Base-by-base conservation (phyloP, 2,888 invertebrate genomes). In the Schizaphis graminum region DNA sequence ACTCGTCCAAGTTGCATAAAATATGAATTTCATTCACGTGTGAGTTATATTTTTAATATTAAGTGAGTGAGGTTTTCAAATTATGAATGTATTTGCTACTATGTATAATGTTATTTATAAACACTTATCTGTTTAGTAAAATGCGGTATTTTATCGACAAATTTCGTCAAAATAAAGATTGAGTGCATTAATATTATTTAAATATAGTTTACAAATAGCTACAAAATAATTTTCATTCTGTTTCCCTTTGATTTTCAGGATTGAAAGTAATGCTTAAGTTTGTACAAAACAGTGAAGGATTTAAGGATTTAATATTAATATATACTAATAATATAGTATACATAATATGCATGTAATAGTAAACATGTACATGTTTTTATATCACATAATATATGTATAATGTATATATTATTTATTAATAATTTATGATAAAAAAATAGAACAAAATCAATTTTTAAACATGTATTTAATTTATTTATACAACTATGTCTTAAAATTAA, bases 381-480 rank as follows among this genome's bases (percentile, higher is more conserved):
- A 77, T 35, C 11, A 21, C 35, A 77, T 77, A 35, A 77, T 77
- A 35, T 16, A 67, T n/a, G 44, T 67, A 35, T 35, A n/a, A 35
- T 21, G 77, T 35, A 77, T 67, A 13, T 35, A 77, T 77, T 77
- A 35, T 77, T 35, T 77, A 77, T 35, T 77, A 77, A 77, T 77
- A 35, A 21, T 35, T 77, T 7, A 77, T 35, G 35, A 56, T 91
- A 67, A 88, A 88, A 77, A 61, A 87, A 44, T n/a, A 56, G 21
- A 21, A 67, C 67, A 56, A 92, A 41, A 89, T 92, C 41, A 67
- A 53, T 91, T 94, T 93, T 94, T 91, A 91, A 94, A 90, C 94
- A 94, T 94, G 56, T 94, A 94, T 94, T 94, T 94, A 87, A 94
- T 94, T 94, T 94, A 87, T 91, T 77, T 91, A 67, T 94, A 94